These are phyloP conservation scores for Thumatha senex DNA, from an alignment of 2,888 invertebrate species.

Conservation along the genomic window DNA sequence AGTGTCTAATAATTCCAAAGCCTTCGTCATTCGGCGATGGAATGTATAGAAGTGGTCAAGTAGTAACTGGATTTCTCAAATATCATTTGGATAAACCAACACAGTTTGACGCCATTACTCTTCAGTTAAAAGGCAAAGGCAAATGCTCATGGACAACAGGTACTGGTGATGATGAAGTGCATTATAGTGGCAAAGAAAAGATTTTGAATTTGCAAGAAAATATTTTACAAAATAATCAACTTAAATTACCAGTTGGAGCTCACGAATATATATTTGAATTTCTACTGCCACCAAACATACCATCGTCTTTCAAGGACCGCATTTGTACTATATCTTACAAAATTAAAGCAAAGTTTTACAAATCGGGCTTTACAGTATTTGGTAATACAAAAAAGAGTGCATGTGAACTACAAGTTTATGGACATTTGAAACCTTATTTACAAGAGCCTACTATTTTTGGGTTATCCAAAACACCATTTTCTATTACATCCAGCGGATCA, in stretches of 20 bases:
- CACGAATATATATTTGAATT: conserved; percentile 26
- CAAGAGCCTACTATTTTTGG: conserved; percentile 21
- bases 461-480: conserved; percentile 29
- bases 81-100: background rate
- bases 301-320: conserved; percentile 30
- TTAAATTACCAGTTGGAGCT: background rate
- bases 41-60: conserved; percentile 5
- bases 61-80: background rate
- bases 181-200: background rate
- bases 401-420: conserved; percentile 25
- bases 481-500: conserved; percentile 17
- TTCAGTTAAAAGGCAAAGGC: conserved; percentile 4
- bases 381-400: conserved; percentile 14
- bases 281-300: conserved; percentile 31
- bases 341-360: conserved; percentile 27
- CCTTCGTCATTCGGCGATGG: background rate
- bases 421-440: conserved; percentile 14
- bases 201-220: background rate
- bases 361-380: conserved; percentile 8
- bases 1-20: background rate
- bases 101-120: background rate
- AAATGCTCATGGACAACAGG: background rate
- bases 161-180: background rate
- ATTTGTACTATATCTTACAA: conserved; percentile 28
- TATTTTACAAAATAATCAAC: background rate